These are phyloP conservation scores for Macrochelys suwanniensis DNA, from an alignment of 2,797 vertebrate genomes.

Conservation along the genomic window DNA sequence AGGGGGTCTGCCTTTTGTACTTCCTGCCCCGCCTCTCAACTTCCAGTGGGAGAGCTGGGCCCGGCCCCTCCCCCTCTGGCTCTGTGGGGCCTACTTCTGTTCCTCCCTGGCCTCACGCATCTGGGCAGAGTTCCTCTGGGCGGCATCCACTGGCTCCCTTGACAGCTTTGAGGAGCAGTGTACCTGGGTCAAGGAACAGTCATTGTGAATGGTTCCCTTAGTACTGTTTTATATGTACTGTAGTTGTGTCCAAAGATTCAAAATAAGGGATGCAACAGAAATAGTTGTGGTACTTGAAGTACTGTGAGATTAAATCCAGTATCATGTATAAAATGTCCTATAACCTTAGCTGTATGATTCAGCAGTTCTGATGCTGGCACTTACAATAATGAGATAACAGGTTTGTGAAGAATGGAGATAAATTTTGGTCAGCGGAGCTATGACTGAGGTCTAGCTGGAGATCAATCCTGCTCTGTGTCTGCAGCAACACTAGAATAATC, in stretches of 20 bases:
- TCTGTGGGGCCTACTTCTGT: too few species aligned
- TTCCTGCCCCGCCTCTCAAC: too few species aligned
- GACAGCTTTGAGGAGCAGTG: too few species aligned
- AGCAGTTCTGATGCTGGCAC: neutral
- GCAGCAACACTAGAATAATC: neutral
- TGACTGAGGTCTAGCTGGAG: neutral
- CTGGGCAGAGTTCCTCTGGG: too few species aligned
- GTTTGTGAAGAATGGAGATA: neutral
- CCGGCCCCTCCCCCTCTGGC: too few species aligned
- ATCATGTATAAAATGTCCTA: neutral
- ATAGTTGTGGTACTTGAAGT: neutral
- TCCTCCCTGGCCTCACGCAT: too few species aligned
- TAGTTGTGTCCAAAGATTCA: neutral
- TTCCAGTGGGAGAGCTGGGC: too few species aligned
- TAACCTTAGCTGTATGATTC: neutral
- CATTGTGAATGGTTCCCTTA: neutral
- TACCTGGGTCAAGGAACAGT: neutral
- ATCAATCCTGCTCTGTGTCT: neutral
- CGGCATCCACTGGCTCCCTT: too few species aligned
- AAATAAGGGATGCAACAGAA: neutral
- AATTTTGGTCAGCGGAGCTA: neutral
- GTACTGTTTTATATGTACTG: neutral
- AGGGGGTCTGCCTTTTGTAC: too few species aligned
- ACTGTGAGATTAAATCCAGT: neutral
- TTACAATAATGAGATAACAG: neutral